Evolutionary conservation across 1,140 invertebrate species (phyloP), one percentile per base, ranked within the genome.

Genomic region (Drosophila tristis): DNA sequence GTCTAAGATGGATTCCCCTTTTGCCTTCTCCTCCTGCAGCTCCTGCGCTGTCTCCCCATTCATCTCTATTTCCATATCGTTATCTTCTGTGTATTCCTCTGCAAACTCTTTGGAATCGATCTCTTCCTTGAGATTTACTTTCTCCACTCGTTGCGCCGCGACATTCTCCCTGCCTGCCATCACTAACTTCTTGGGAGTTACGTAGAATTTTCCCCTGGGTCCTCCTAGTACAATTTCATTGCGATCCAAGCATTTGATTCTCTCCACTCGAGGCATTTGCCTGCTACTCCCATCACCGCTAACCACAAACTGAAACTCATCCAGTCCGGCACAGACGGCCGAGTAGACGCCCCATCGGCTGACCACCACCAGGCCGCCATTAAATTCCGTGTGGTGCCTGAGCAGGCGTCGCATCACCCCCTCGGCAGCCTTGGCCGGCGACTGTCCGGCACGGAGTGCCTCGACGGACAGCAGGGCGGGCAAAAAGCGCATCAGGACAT

Each of bases 271-370:
- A 6, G 42, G 54, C 48, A 54, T 47, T 29, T 20, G 48, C 6
- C 42, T 26, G n/a, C 25, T 26, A 1, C 16, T 13, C 13, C 13
- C n/a, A 6, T 25, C 43, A 0, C 63, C 44, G n/a, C 62, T 74
- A 6, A 76, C 71, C 50, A 76, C 72, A 39, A 67, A 76, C 5
- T 66, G 16, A 7, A 76, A 75, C 71, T 74, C 54, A 15, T 75
- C 72, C 23, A 74, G 25, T 1, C 60, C 72, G 7, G 70, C 57
- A 44, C 72, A 74, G 53, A 59, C 59, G 8, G 68, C 60, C 2
- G 43, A 54, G 44, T 74, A 74, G 7, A 16, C 11, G 9, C 70
- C 68, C 42, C 20, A 9, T 1, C 60, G 63, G 16, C 23, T 67
- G 4, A 75, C 73, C 43, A 74, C 73, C 43, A 75, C 62, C 26